Base-by-base conservation (phyloP, 2,113 vertebrate genomes). In the Ameiurus melas region DNA sequence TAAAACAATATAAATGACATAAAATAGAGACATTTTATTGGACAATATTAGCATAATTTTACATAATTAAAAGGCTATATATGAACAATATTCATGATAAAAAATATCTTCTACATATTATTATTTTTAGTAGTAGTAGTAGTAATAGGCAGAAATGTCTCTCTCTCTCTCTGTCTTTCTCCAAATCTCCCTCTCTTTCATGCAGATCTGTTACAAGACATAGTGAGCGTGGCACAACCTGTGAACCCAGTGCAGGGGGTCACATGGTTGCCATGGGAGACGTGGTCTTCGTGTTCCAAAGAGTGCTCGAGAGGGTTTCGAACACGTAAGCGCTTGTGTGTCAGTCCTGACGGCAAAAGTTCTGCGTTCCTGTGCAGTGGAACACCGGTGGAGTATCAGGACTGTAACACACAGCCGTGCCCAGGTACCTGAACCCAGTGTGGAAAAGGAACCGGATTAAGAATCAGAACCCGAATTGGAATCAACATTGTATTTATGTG, bases 221-320 rank as follows among this genome's bases (percentile, higher is more conserved):
- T 98, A 66, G 93, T 97, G 90, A 97, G 96, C 91, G 89, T 68
- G 57, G 89, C 92, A 36, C 89, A 58, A 64, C 92, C 94, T 25
- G 81, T 94, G 30, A 92, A 93, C 62, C 95, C 95, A 85, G 93
- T 92, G 13, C 94, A 97, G 92, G 97, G 95, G 47, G 97, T 97
- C 0, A 95, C 94, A 91, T 99, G 98, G 98, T 96, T 95, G 70
- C 86, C 94, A 0, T 99, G 98, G 98, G 96, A 97, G 36, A 94
- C 92, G 0, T 99, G 98, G 98, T 98, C 98, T 57, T 92, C 96
- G 91, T 99, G 98, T 91, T 98, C 98, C 73, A 96, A 97, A 84
- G 96, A 96, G 84, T 99, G 98, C 85, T 97, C 97, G 86, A 93
- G 95, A 92, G 98, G 98, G 73, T 99, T 95, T 87, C 92, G 94